phyloP scores from a whole-genome alignment of 2,113 vertebrate genomes.

The zebrafish (Danio rerio) region GRCz12tu NC_133195.1:27896001-27896500 shows the following conservation, averaged over 20 bases:
- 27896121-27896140: too few relatives aligned
- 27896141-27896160: not conserved
- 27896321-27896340: not conserved
- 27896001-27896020: too few relatives aligned
- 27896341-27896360: not conserved
- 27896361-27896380: not conserved
- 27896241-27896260: too few relatives aligned
- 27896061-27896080: too few relatives aligned
- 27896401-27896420: slow-evolving; percentile 1
- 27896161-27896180: not conserved
- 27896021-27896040: too few relatives aligned
- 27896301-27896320: not conserved
- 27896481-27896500: not conserved
- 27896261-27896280: not conserved
- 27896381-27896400: slow-evolving; percentile 3
- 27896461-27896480: not conserved
- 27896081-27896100: too few relatives aligned
- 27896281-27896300: not conserved
- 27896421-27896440: not conserved
- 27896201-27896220: not conserved
- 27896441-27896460: not conserved
- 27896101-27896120: too few relatives aligned
- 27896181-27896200: not conserved
- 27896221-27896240: not conserved
- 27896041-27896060: too few relatives aligned